Conservation (phyloP, 2,113 vertebrate species). For the Nothoprocta pentlandii region DNA sequence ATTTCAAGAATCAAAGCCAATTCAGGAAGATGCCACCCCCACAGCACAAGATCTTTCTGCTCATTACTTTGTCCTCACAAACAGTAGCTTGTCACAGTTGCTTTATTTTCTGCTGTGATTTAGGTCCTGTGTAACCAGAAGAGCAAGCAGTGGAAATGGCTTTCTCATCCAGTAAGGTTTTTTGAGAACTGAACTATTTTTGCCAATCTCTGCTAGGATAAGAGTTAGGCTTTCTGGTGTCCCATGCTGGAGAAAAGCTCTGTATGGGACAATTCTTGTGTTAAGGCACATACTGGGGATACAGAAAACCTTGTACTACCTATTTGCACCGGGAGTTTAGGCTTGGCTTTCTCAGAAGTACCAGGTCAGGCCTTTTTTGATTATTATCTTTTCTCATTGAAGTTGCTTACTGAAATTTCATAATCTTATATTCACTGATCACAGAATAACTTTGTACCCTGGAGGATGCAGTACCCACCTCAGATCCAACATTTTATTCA, state of each 20-base stretch:
- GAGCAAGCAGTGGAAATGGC: neutral
- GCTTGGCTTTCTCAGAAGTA: neutral
- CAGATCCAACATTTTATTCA: neutral
- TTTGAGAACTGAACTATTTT: neutral
- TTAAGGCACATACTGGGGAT: neutral
- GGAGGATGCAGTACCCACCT: neutral
- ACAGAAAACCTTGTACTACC: neutral
- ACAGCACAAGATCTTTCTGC: neutral
- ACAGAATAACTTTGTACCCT: neutral
- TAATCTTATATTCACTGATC: neutral
- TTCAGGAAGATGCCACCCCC: neutral
- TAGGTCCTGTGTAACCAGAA: neutral
- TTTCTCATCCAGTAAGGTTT: neutral
- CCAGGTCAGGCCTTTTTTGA: neutral
- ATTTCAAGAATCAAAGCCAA: constrained; percentile 29
- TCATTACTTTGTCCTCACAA: neutral
- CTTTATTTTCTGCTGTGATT: neutral
- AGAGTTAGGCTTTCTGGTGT: neutral
- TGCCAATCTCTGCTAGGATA: neutral
- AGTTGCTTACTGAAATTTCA: neutral
- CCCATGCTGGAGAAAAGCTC: neutral
- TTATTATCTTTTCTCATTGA: neutral
- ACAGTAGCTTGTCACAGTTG: neutral
- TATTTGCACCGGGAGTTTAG: neutral
- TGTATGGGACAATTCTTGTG: accelerated